Conservation (phyloP, 2,113 vertebrate species). For the Plestiodon gilberti region DNA sequence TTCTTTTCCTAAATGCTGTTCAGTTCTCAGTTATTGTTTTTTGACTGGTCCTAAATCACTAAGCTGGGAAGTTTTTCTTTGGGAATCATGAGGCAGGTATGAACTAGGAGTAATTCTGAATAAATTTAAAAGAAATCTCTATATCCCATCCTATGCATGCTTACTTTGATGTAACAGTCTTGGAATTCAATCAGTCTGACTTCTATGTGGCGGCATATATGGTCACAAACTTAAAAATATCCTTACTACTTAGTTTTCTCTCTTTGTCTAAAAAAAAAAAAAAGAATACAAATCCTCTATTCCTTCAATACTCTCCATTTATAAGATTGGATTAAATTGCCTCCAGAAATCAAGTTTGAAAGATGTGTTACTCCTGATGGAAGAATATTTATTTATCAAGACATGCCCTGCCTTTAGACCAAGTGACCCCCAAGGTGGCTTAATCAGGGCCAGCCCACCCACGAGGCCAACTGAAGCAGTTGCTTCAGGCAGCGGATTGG, state of each 20-base stretch:
- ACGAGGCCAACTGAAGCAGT: too few species aligned
- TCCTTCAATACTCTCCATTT: too few species aligned
- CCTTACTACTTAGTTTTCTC: not conserved
- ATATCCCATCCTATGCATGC: not conserved
- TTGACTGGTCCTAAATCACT: too few species aligned
- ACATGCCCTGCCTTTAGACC: not conserved
- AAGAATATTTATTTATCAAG: not conserved
- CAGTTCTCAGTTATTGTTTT: not conserved
- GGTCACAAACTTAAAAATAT: not conserved
- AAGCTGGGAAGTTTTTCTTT: not conserved
- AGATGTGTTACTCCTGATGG: too few species aligned
- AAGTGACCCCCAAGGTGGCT: not conserved
- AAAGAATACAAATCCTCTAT: too few species aligned
- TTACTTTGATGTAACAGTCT: not conserved
- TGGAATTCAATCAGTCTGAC: not conserved
- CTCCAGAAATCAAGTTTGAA: too few species aligned
- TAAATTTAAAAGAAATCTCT: not conserved
- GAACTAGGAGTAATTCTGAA: not conserved
- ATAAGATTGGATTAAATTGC: too few species aligned
- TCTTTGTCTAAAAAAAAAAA: too few species aligned
- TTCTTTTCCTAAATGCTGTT: not conserved
- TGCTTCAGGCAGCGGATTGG: too few species aligned
- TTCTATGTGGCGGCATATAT: not conserved
- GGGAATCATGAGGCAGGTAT: not conserved
- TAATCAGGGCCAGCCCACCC: too few species aligned